Evolutionary conservation across 2,113 vertebrate genomes (phyloP).

Genomic region (Herpetotheres cachinnans): DNA sequence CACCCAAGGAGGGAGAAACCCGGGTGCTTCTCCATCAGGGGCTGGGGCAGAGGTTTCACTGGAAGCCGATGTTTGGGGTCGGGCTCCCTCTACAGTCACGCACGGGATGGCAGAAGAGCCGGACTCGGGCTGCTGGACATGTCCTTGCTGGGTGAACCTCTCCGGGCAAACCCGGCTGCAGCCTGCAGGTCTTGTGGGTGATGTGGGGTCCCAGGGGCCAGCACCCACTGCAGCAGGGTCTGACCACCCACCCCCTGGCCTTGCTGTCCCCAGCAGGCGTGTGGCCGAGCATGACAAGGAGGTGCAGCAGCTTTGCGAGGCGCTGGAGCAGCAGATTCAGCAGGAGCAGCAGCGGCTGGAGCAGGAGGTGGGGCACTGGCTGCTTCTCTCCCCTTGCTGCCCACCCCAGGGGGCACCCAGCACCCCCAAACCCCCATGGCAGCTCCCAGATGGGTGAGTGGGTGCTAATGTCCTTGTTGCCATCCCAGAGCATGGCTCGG

Average conservation of each 20-base stretch:
- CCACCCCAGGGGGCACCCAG: neutral
- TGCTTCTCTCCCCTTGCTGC: neutral
- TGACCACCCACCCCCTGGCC: neutral
- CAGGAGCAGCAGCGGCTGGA: slow-evolving; percentile 62
- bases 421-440: neutral
- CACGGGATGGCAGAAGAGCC: neutral
- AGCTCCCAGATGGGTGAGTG: rapidly evolving
- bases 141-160: neutral
- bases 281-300: slow-evolving; percentile 69
- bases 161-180: rapidly evolving
- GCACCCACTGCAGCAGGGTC: neutral
- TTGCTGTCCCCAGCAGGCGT: neutral
- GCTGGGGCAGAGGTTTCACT: neutral
- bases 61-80: neutral
- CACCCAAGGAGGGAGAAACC: neutral
- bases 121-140: neutral
- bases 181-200: neutral
- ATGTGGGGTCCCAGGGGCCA: neutral
- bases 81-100: slow-evolving; percentile 14
- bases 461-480: neutral
- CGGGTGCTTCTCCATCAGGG: neutral
- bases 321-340: slow-evolving; percentile 74
- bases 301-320: slow-evolving; percentile 72
- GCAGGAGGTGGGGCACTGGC: slow-evolving; percentile 53
- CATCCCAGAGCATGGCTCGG: slow-evolving; percentile 48